A percentile compares a stretch with the other conserved stretches of the same genome.
phyloP scores from a whole-genome alignment of 2,113 vertebrate genomes.

The Conger conger region DNA sequence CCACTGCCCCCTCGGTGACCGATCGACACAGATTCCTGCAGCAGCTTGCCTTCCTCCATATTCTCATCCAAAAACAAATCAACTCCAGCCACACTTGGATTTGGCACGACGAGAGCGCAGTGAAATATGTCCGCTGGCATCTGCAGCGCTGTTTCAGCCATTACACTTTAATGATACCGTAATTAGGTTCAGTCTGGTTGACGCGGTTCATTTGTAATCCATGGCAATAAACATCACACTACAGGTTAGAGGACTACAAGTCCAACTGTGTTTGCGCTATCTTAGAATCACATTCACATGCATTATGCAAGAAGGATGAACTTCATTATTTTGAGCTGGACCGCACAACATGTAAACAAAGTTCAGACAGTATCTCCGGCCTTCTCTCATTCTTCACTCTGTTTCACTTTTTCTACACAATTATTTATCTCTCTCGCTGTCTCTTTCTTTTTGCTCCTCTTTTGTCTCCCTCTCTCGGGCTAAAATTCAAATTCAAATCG shows the following conservation, averaged over 20 bases:
- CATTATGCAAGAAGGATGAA: neutral
- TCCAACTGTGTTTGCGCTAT: neutral
- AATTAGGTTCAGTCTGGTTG: slow-evolving; percentile 23
- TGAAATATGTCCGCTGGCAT: neutral
- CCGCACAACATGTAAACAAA: neutral
- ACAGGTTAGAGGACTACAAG: neutral
- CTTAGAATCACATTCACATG: neutral
- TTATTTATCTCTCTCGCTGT: neutral
- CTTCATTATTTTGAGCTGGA: neutral
- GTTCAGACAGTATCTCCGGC: neutral
- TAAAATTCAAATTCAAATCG: neutral
- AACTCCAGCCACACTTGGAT: neutral
- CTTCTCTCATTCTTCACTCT: neutral
- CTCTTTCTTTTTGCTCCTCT: neutral
- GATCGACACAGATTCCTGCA: neutral
- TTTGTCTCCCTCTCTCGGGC: neutral
- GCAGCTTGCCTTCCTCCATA: neutral
- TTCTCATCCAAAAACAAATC: neutral
- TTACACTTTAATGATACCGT: slow-evolving; percentile 31
- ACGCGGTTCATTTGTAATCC: neutral
- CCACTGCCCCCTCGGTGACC: neutral
- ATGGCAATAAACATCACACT: neutral
- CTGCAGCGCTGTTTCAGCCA: neutral
- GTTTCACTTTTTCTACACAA: neutral
- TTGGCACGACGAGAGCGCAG: neutral